Percentiles rank a stretch among this genome's conserved stretches.
Conservation (phyloP, 1,140 invertebrate genomes). For the Adoxophyes honmai region DNA sequence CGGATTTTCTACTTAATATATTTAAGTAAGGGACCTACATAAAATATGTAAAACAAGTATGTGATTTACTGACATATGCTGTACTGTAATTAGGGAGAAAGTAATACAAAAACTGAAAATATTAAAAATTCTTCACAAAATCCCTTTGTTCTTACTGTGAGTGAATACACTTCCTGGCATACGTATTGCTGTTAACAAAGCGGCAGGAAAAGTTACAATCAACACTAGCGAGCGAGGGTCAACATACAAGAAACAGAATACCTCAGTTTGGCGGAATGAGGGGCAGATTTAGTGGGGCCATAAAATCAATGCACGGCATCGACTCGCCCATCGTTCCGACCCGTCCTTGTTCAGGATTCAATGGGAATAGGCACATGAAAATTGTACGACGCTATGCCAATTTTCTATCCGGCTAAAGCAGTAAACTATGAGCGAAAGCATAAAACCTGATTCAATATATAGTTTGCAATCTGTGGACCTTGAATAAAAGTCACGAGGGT, state of each 20-base stretch:
- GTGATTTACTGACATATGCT: too few species aligned
- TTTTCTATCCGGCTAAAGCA: background rate
- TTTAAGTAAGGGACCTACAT: too few species aligned
- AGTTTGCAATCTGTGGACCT: too few species aligned
- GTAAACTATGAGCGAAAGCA: too few species aligned
- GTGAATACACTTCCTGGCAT: background rate
- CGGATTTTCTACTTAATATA: too few species aligned
- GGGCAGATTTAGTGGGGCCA: constrained; percentile 2
- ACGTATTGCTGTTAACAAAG: background rate
- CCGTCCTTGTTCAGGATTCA: background rate
- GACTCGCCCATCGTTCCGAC: background rate
- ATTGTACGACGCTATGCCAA: constrained; percentile 1
- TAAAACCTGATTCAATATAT: too few species aligned
- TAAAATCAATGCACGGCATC: constrained; percentile 9
- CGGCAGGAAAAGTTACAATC: background rate
- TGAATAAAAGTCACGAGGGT: too few species aligned
- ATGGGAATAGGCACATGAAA: background rate
- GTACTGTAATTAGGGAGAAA: too few species aligned
- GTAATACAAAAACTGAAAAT: too few species aligned
- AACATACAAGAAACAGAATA: background rate
- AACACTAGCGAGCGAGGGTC: background rate
- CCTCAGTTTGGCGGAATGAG: background rate
- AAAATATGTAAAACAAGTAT: too few species aligned
- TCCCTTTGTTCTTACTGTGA: too few species aligned
- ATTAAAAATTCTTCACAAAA: too few species aligned